These are phyloP conservation scores for Leptopilina syphax DNA, from an alignment of 2,888 invertebrate species.

Conservation along the genomic window DNA sequence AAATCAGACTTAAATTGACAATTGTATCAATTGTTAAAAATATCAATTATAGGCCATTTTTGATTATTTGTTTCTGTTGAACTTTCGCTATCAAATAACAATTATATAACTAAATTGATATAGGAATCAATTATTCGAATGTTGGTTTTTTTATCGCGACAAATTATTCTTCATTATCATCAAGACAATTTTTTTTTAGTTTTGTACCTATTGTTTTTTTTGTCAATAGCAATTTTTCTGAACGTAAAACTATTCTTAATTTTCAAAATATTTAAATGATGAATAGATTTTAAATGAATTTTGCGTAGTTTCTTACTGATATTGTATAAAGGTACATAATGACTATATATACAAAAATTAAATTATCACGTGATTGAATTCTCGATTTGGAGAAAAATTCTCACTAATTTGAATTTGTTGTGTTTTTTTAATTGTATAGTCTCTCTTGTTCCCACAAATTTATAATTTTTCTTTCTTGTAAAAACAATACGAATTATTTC, in stretches of 20 bases:
- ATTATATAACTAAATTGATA: conserved; percentile 29
- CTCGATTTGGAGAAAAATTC: conserved; percentile 1
- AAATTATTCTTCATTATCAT: not conserved
- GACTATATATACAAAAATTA: conserved; percentile 37
- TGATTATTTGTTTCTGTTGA: conserved; percentile 28
- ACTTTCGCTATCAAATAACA: conserved; percentile 8
- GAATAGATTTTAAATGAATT: conserved; percentile 24
- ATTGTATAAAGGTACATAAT: conserved; percentile 29
- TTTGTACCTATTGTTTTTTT: not conserved
- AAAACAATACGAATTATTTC: conserved; percentile 21
- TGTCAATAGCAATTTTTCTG: not conserved
- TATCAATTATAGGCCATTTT: conserved; percentile 24
- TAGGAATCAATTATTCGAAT: not conserved
- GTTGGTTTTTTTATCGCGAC: not conserved
- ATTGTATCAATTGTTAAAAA: conserved; percentile 6
- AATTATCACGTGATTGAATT: conserved; percentile 30
- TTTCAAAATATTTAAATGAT: not conserved
- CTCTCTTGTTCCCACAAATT: conserved; percentile 23
- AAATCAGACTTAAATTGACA: conserved; percentile 38
- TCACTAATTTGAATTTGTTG: conserved; percentile 4
- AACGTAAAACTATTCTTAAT: not conserved
- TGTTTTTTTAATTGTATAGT: not conserved
- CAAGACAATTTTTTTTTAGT: not conserved
- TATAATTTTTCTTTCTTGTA: not conserved
- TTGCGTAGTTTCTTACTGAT: not conserved